These are phyloP conservation scores for Ectobius pallidus DNA, from an alignment of 2,888 invertebrate species.

Conservation along the genomic window DNA sequence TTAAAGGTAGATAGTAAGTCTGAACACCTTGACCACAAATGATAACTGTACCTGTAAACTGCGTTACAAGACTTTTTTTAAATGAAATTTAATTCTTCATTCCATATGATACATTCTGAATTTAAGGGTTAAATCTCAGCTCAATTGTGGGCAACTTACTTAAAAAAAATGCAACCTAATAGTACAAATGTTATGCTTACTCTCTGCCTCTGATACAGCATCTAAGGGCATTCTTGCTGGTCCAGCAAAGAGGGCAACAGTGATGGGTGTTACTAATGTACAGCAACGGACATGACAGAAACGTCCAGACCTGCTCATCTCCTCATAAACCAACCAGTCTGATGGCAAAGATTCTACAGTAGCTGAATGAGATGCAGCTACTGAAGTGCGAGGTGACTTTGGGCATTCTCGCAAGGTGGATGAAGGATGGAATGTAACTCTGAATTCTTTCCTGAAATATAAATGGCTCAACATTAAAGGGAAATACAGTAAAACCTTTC, in stretches of 20 bases:
- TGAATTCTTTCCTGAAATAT: conserved; percentile 63
- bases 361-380: conserved; percentile 52
- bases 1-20: too few species aligned
- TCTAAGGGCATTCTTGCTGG: conserved; percentile 66
- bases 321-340: conserved; percentile 88
- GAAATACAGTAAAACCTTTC: too few species aligned
- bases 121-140: too few species aligned
- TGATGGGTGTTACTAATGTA: conserved; percentile 80
- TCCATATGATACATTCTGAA: too few species aligned
- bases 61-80: too few species aligned
- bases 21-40: too few species aligned
- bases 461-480: too few species aligned
- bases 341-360: conserved; percentile 63
- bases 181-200: conserved; percentile 47
- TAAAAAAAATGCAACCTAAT: too few species aligned
- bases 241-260: conserved; percentile 80
- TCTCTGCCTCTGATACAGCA: conserved; percentile 54
- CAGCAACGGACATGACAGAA: conserved; percentile 77
- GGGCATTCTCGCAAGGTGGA: conserved; percentile 61
- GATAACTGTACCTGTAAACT: too few species aligned
- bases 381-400: conserved; percentile 49
- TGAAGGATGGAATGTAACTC: conserved; percentile 66
- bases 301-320: conserved; percentile 74
- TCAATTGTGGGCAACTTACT: too few species aligned
- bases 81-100: too few species aligned